Evolutionary conservation across 1,140 invertebrate species (phyloP).

Genomic region (Tetramorium parvispinum): DNA sequence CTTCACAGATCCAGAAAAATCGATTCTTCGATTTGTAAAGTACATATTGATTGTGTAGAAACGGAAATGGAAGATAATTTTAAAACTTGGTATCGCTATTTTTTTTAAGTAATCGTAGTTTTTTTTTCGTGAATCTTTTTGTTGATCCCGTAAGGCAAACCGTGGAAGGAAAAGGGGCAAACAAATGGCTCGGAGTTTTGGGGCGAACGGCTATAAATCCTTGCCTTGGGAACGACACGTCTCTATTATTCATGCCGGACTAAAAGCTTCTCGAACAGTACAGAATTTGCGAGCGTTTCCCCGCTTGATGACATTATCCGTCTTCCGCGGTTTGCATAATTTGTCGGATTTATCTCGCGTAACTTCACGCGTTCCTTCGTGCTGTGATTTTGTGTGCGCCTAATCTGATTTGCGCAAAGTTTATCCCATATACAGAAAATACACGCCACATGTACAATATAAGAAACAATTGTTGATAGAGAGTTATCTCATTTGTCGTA

Average conservation of each 20-base stretch:
- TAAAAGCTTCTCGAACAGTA: constrained; percentile 25
- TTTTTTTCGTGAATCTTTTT: constrained; percentile 29
- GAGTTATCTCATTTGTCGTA: neutral
- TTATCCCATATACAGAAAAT: constrained; percentile 5
- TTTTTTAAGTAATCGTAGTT: neutral
- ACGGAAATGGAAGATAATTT: neutral
- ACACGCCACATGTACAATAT: neutral
- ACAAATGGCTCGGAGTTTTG: constrained; percentile 63
- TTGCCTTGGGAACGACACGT: constrained; percentile 52
- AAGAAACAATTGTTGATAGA: neutral
- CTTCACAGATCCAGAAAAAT: neutral
- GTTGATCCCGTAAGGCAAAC: neutral
- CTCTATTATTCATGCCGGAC: constrained; percentile 63
- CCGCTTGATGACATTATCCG: constrained; percentile 55
- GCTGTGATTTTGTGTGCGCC: constrained; percentile 26
- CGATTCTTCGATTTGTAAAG: neutral
- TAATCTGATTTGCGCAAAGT: constrained; percentile 25
- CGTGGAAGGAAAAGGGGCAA: neutral
- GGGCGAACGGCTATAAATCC: constrained; percentile 60
- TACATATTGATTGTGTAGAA: neutral
- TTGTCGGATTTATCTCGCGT: constrained; percentile 52
- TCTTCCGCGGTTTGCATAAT: constrained; percentile 55
- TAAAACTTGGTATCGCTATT: neutral
- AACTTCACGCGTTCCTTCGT: constrained; percentile 36
- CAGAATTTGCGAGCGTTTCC: constrained; percentile 52